These are phyloP conservation scores for Stomatorhinus ivindoensis DNA, from an alignment of 2,113 vertebrate species.

Conservation along the genomic window DNA sequence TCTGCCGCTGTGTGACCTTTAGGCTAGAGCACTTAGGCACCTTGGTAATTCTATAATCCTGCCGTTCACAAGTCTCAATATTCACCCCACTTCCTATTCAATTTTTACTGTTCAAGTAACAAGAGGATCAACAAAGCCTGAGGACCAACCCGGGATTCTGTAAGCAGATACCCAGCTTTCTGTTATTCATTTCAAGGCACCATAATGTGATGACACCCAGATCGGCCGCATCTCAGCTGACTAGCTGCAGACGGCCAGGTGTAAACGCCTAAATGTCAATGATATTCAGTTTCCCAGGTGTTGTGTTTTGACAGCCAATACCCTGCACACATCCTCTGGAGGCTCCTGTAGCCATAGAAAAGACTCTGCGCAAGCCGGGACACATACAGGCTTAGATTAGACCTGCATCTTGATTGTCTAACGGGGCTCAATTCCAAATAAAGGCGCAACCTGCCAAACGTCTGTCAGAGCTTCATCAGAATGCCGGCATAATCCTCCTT, in stretches of 20 bases:
- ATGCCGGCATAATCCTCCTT: neutral
- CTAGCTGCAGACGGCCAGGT: neutral
- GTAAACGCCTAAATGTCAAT: slow-evolving; percentile 32
- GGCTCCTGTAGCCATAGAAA: neutral
- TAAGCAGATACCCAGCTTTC: neutral
- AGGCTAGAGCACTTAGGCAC: neutral
- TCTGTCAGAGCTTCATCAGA: slow-evolving; percentile 18
- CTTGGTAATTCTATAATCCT: neutral
- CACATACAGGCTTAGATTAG: slow-evolving; percentile 36
- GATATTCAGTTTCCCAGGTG: slow-evolving; percentile 44
- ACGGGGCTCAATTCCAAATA: slow-evolving; percentile 17
- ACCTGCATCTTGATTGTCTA: slow-evolving; percentile 26
- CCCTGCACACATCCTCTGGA: slow-evolving; percentile 8
- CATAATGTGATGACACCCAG: neutral
- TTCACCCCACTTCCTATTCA: neutral
- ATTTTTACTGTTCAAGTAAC: neutral
- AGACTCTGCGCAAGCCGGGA: slow-evolving; percentile 43
- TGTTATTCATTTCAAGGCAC: neutral
- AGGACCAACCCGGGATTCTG: neutral
- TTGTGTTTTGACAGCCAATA: slow-evolving; percentile 45
- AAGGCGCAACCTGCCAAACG: slow-evolving; percentile 22
- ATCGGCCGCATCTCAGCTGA: neutral
- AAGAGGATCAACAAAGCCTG: neutral
- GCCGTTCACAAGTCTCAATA: neutral
- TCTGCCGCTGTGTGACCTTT: neutral